A percentile compares a stretch with the other conserved stretches of the same genome.
phyloP scores from a whole-genome alignment of 1,140 invertebrate genomes.

The Hylaeus anthracinus region DNA sequence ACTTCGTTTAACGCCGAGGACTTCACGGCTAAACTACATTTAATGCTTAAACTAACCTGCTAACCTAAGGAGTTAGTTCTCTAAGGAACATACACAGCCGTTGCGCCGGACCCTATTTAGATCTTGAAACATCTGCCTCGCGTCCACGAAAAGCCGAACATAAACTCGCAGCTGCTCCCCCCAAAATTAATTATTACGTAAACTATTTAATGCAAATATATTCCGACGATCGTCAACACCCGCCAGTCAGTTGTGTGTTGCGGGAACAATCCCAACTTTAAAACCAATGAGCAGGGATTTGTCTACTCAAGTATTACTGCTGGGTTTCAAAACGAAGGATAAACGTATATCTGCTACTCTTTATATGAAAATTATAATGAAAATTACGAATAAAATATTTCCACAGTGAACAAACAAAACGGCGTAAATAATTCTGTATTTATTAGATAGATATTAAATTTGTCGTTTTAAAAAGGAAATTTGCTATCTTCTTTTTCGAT shows the following conservation, averaged over 20 bases:
- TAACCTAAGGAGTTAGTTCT: constrained; percentile 19
- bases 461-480: too few species aligned
- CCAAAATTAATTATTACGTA: constrained; percentile 16
- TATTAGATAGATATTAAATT: too few species aligned
- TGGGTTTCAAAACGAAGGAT: too few species aligned
- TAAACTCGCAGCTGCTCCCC: not conserved
- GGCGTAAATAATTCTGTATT: too few species aligned
- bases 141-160: constrained; percentile 15
- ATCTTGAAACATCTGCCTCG: constrained; percentile 39
- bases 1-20: constrained; percentile 29
- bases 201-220: constrained; percentile 3
- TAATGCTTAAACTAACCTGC: constrained; percentile 26
- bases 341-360: too few species aligned
- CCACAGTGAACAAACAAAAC: too few species aligned
- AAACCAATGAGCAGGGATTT: not conserved
- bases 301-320: not conserved
- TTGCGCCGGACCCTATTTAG: not conserved
- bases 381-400: too few species aligned
- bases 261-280: not conserved
- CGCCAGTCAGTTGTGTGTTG: not conserved
- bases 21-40: constrained; percentile 22
- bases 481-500: too few species aligned
- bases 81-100: constrained; percentile 26
- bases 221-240: not conserved
- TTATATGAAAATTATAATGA: too few species aligned